Percentiles rank a stretch among this genome's conserved stretches.
Conservation (phyloP, 2,113 vertebrate species). For the Oncorhynchus mykiss region DNA sequence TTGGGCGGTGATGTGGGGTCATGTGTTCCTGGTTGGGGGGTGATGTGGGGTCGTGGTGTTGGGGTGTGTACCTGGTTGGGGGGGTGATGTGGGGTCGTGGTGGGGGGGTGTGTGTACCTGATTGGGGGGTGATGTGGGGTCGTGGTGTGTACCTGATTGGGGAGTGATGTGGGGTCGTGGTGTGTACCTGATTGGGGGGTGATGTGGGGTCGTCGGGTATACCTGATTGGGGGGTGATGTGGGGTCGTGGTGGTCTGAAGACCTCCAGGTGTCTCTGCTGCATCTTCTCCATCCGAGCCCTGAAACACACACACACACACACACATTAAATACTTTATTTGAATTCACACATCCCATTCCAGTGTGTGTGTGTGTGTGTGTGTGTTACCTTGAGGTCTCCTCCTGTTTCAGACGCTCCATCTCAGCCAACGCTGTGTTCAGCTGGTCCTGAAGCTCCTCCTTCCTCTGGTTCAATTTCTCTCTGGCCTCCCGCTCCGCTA, state of each 20-base stretch:
- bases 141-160: background rate
- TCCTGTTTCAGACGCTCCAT: slow-evolving; percentile 75
- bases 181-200: too few species aligned
- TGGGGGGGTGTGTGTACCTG: too few species aligned
- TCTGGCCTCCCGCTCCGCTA: slow-evolving; percentile 82
- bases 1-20: too few species aligned
- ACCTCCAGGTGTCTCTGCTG: slow-evolving; percentile 81
- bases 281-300: slow-evolving; percentile 81
- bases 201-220: background rate
- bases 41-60: too few species aligned
- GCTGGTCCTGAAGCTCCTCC: slow-evolving; percentile 81
- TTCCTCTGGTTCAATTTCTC: slow-evolving; percentile 86
- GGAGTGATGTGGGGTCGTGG: background rate
- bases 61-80: too few species aligned
- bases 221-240: background rate
- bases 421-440: slow-evolving; percentile 75
- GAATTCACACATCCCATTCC: background rate
- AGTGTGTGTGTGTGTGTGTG: background rate
- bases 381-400: slow-evolving; percentile 71
- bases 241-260: slow-evolving; percentile 53
- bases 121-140: too few species aligned
- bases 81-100: too few species aligned
- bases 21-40: too few species aligned
- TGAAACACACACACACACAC: slow-evolving; percentile 37
- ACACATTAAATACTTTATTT: background rate